A percentile compares a stretch with the other conserved stretches of the same genome.
Conservation (phyloP, 2,797 vertebrate species). For the Tragopan temminckii region DNA sequence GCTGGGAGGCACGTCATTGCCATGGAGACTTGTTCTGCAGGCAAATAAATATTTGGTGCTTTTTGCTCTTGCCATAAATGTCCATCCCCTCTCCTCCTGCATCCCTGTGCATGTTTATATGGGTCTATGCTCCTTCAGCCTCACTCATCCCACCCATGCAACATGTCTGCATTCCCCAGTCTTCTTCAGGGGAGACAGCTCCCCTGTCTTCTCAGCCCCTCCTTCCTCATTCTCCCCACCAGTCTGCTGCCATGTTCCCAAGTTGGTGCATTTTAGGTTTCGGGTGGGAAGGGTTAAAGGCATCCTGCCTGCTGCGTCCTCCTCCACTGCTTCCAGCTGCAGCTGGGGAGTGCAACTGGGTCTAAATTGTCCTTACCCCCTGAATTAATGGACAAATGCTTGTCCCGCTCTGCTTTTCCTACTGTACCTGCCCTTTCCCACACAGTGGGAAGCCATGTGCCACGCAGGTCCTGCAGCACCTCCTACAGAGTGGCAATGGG, state of each 20-base stretch:
- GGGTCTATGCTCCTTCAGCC: neutral
- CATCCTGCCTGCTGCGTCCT: neutral
- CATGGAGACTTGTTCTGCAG: slow-evolving; percentile 22
- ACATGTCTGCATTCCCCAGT: neutral
- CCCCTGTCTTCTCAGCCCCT: neutral
- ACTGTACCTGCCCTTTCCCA: neutral
- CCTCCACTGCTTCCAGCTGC: neutral
- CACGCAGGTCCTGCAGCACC: neutral
- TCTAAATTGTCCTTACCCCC: neutral
- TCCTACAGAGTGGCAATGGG: neutral
- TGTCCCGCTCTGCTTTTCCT: neutral
- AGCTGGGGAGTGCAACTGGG: neutral
- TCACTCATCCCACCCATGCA: neutral
- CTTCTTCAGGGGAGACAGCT: too few relatives aligned
- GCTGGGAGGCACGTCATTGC: slow-evolving; percentile 27
- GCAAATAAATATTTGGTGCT: slow-evolving; percentile 58
- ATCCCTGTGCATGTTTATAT: neutral
- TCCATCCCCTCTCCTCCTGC: rapidly evolving
- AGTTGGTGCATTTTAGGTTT: neutral
- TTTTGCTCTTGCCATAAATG: neutral
- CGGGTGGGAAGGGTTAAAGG: neutral
- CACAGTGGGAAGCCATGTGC: neutral
- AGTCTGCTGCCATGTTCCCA: too few relatives aligned
- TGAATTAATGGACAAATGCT: neutral
- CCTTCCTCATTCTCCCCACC: neutral